Evolutionary conservation across 2,113 vertebrate genomes (phyloP), one percentile per base, ranked within the genome.

Genomic region (Maylandia zebra): DNA sequence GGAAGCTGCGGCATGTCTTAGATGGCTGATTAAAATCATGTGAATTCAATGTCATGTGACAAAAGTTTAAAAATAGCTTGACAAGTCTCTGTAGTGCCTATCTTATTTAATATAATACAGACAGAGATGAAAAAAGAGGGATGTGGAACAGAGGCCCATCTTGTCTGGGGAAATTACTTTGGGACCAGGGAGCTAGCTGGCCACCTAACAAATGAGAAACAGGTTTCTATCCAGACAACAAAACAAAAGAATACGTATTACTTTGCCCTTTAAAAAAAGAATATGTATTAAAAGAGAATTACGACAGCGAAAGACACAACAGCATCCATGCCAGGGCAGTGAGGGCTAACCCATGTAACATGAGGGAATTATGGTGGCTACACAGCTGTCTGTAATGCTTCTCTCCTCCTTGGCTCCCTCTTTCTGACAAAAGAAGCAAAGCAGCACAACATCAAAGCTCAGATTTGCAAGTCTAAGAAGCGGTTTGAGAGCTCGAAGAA

Each of bases 401-500:
- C 83, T 87, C 80, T 91, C 66, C 83, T 90, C 66, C 83, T 82
- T 88, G 66, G 86, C 90, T 88, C 83, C 41, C 85, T 87, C 87
- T 84, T 64, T 83, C 90, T 87, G 89, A 93, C 91, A 94, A 90
- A 93, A 94, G 83, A 90, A 92, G 92, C 88, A 88, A 90, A 90
- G n/a, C 91, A 89, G 88, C 27, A 52, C 84, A 45, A 94, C 92
- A 93, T 96, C 91, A 96, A 96, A 96, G 94, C 56, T 36, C 83
- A 85, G 82, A 94, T 96, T 91, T 95, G 93, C 94, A 95, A 95
- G 93, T 93, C 92, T 94, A 95, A 94, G 81, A 91, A 91, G 94
- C 56, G 92, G 93, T 96, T 92, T 88, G 57, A 69, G 79, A 91
- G 91, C 83, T 92, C 83, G 89, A 89, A 92, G 90, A 92, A 91